Percentiles rank a stretch among this genome's conserved stretches.
These are phyloP conservation scores for Oreochromis niloticus DNA, from an alignment of 2,113 vertebrate genomes.

Conservation along the genomic window DNA sequence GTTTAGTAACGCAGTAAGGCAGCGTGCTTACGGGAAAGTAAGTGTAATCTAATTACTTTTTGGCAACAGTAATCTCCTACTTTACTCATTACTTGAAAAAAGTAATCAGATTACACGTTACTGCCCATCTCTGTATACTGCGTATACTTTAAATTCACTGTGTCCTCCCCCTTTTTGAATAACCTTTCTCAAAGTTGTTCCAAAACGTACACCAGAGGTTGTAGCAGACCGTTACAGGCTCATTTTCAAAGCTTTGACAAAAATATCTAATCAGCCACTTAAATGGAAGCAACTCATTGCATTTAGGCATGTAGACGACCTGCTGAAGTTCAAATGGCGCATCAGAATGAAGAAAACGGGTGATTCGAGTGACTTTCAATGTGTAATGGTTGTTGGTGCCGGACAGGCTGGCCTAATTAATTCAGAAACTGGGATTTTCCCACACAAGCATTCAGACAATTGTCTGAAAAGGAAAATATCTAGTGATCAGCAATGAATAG, in stretches of 20 bases:
- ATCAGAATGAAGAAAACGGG: neutral
- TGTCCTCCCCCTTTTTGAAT: neutral
- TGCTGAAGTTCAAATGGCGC: neutral
- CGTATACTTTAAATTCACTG: neutral
- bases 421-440: neutral
- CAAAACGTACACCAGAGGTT: neutral
- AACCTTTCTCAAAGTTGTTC: neutral
- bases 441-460: neutral
- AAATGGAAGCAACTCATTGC: neutral
- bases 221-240: neutral
- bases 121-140: neutral
- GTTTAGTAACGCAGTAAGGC: neutral
- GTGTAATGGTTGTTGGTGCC: neutral
- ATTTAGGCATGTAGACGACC: neutral
- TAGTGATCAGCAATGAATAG: neutral
- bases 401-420: neutral
- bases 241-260: neutral
- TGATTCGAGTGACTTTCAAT: neutral
- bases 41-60: neutral
- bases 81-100: accelerated
- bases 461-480: neutral
- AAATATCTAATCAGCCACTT: neutral
- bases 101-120: neutral
- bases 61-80: neutral
- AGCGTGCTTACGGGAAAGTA: neutral